Evolutionary conservation across 2,888 invertebrate species (phyloP), one percentile per base, ranked within the genome.

Genomic region (Lasioglossum pauxillum): DNA sequence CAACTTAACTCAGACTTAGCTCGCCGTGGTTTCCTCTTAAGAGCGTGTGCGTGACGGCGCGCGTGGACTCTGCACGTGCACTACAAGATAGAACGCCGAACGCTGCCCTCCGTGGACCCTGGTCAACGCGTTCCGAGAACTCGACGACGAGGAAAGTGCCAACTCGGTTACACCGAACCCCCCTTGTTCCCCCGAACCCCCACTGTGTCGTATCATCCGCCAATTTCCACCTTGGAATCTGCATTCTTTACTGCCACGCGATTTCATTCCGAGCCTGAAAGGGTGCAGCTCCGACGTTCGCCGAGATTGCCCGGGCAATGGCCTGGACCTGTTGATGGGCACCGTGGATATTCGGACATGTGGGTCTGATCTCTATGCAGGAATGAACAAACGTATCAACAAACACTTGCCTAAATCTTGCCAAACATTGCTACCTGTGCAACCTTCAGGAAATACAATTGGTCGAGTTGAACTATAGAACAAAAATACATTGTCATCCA

Each of bases 111-210:
- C 81, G 73, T 75, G 80, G 76, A 81, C 80, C 77, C 81, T 79
- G 71, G 46, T 78, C 75, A 67, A 16, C 38, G 44, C 78, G 82
- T 90, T 89, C 89, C 88, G 77, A 82, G 83, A 89, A 88, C 72
- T 71, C 75, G 71, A 49, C 76, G 71, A 87, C 80, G 88, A 88
- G 82, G 73, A 88, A 88, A 88, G 82, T 83, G 86, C 78, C 90
- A 80, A 85, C 83, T 81, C 81, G 72, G 67, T 82, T 82, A 82
- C 79, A 82, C 23, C 31, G 60, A 4, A 27, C 1, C 60, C 5
- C 60, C 60, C 14, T 27, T 44, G 44, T 44, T 19, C 46, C 41
- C 41, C 12, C 8, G 16, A 19, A 7, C 31, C 23, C 16, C n/a
- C 10, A 23, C 19, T 4, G 23, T 1, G 23, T 1, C 38, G 69